Percentiles rank a stretch among this genome's conserved stretches.
These are phyloP conservation scores for Sebastolobus altivelis DNA, from an alignment of 2,797 vertebrate species.

Conservation along the genomic window DNA sequence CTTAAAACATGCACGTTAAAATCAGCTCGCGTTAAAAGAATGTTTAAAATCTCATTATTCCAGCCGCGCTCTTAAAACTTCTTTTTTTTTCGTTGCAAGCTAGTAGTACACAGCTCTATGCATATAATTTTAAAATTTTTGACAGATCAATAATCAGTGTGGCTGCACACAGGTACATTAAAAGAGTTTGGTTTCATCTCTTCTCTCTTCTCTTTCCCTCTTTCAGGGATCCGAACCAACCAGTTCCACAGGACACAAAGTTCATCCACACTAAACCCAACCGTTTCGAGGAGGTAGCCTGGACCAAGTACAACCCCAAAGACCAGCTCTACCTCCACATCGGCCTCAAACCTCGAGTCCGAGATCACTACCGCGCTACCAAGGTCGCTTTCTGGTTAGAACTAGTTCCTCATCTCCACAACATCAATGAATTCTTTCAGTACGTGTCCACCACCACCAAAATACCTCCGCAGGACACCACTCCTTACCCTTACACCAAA, in stretches of 20 bases:
- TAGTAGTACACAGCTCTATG: conserved; percentile 69
- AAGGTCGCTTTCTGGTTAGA: conserved; percentile 99
- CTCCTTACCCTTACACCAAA: conserved; percentile 93
- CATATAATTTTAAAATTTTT: conserved; percentile 59
- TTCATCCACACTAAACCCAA: conserved; percentile 99
- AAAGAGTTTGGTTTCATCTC: neutral
- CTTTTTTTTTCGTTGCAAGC: conserved; percentile 57
- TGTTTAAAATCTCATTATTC: conserved; percentile 51
- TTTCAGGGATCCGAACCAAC: conserved; percentile 94
- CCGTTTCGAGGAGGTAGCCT: conserved; percentile 97
- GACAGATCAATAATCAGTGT: conserved; percentile 69
- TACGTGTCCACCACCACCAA: conserved; percentile 97
- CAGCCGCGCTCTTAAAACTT: conserved; percentile 47
- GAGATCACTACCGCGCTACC: conserved; percentile 96
- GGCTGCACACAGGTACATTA: neutral
- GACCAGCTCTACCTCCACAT: conserved; percentile 98
- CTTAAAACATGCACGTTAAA: conserved; percentile 80
- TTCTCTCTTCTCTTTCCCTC: neutral
- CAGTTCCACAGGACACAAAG: conserved; percentile 97
- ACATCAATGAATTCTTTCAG: conserved; percentile 96
- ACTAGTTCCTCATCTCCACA: conserved; percentile 94
- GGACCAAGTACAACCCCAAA: conserved; percentile 98
- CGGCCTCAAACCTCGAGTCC: conserved; percentile 94
- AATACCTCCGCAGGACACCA: conserved; percentile 95
- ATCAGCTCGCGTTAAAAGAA: conserved; percentile 58